phyloP scores from a whole-genome alignment of 2,888 invertebrate genomes.

The Euclidia mi region DNA sequence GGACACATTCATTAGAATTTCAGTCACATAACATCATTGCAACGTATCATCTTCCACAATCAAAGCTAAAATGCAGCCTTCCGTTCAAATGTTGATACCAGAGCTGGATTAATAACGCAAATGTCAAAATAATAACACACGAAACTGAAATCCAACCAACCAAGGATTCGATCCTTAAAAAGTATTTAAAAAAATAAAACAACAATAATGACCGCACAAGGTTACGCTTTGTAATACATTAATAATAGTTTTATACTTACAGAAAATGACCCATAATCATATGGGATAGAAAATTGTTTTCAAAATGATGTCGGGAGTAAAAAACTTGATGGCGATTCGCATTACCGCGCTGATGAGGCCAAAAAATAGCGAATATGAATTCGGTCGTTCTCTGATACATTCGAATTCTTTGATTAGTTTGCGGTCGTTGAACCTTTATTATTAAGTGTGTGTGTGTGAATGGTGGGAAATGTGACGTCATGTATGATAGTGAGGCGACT shows the following conservation, averaged over 20 bases:
- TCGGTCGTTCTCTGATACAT: conserved; percentile 64
- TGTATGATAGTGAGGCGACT: conserved; percentile 34
- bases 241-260: conserved; percentile 85
- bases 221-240: conserved; percentile 79
- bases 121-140: conserved; percentile 53
- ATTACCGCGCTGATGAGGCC: conserved; percentile 78
- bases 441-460: conserved; percentile 43
- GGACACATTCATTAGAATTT: conserved; percentile 3
- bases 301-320: conserved; percentile 76
- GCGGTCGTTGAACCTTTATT: conserved; percentile 47
- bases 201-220: conserved; percentile 68
- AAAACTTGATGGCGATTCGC: conserved; percentile 82
- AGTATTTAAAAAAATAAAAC: conserved; percentile 51
- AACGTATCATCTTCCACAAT: conserved; percentile 9
- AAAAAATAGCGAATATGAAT: conserved; percentile 80
- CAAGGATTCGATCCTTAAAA: conserved; percentile 45
- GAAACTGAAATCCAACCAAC: conserved; percentile 26
- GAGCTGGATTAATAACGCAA: conserved; percentile 42
- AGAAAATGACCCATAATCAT: conserved; percentile 87
- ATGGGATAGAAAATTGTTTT: conserved; percentile 88
- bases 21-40: conserved; percentile 10
- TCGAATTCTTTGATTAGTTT: conserved; percentile 80
- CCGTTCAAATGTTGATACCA: conserved; percentile 14
- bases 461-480: conserved; percentile 54
- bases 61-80: conserved; percentile 7